phyloP scores from a whole-genome alignment of 1,140 invertebrate species.

The Melitaea cinxia region DNA sequence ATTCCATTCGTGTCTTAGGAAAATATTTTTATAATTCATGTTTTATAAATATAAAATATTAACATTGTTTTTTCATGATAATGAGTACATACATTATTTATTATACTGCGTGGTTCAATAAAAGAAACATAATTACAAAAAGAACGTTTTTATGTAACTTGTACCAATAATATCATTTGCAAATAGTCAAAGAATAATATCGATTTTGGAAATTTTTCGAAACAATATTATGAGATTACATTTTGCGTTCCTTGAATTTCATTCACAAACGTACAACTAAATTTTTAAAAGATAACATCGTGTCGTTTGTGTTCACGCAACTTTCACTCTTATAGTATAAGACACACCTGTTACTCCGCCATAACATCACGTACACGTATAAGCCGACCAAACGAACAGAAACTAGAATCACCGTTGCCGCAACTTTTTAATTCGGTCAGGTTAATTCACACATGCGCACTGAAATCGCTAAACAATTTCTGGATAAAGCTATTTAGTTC shows the following conservation, averaged over 20 bases:
- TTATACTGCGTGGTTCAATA: no score
- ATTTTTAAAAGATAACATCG: neutral
- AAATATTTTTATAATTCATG: no score
- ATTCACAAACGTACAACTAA: neutral
- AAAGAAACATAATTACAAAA: no score
- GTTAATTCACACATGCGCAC: slow-evolving; percentile 25
- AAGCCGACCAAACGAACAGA: slow-evolving; percentile 2
- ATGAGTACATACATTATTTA: no score
- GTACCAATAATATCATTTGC: no score
- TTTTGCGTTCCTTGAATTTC: neutral
- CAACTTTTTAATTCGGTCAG: neutral
- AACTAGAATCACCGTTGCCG: neutral
- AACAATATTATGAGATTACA: neutral
- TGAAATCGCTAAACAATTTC: slow-evolving; percentile 3
- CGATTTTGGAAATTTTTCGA: no score
- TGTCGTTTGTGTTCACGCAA: neutral
- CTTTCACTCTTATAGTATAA: neutral
- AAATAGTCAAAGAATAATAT: no score
- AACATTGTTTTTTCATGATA: no score
- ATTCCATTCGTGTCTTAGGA: no score
- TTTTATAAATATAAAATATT: no score
- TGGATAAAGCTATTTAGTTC: neutral
- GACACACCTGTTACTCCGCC: neutral
- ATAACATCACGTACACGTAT: slow-evolving; percentile 5
- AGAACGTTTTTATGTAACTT: no score